Evolutionary conservation across 2,888 invertebrate species (phyloP).

Genomic region (Drosophila acutilabella): DNA sequence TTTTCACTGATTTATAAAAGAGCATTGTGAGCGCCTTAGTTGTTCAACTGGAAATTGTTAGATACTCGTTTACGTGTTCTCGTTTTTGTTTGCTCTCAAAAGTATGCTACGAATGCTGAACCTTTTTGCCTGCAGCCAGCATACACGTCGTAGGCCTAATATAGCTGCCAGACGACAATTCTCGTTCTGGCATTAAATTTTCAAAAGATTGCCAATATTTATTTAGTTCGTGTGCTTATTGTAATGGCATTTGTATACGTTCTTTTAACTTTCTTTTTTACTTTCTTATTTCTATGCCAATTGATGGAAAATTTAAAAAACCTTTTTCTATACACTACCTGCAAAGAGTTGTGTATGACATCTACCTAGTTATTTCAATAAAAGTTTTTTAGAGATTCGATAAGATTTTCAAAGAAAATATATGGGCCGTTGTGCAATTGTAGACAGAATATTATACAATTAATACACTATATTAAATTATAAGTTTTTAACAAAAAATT

Average conservation of each 20-base stretch:
- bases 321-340: constrained; percentile 5
- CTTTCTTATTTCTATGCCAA: constrained; percentile 3
- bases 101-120: constrained; percentile 27
- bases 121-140: constrained; percentile 6
- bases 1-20: constrained; percentile 12
- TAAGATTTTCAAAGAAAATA: background rate
- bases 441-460: too few species aligned
- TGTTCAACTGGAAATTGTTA: constrained; percentile 44
- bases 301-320: constrained; percentile 11
- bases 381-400: background rate
- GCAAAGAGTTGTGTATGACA: background rate
- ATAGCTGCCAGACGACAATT: constrained; percentile 22
- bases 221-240: constrained; percentile 36
- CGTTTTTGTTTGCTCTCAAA: constrained; percentile 25
- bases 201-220: constrained; percentile 39
- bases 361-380: background rate
- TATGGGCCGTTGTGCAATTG: background rate
- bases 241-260: constrained; percentile 11
- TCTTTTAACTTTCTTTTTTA: constrained; percentile 8
- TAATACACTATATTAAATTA: too few species aligned
- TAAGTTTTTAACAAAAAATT: too few species aligned
- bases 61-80: constrained; percentile 27
- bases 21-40: constrained; percentile 17
- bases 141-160: constrained; percentile 46
- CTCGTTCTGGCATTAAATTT: constrained; percentile 37